Evolutionary conservation across 2,113 vertebrate species (phyloP).

Genomic region (Syngnathoides biaculeatus): DNA sequence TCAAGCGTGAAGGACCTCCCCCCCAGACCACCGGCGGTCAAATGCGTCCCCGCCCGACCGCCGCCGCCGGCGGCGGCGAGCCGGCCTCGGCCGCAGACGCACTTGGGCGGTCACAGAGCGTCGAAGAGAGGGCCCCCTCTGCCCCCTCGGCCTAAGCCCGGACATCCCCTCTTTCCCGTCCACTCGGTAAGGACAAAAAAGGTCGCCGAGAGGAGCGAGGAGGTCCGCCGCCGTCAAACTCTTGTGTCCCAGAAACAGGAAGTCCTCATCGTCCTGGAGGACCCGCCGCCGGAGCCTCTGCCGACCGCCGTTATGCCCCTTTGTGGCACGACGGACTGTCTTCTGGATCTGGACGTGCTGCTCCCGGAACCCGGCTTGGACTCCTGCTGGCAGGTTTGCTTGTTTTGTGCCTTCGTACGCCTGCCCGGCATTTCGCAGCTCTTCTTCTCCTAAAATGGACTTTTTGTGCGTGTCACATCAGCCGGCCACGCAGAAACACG

Average conservation of each 20-base stretch:
- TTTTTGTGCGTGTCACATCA: background rate
- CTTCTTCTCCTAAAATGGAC: background rate
- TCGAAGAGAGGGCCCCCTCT: slow-evolving; percentile 82
- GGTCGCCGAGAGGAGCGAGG: background rate
- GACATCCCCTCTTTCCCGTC: slow-evolving; percentile 85
- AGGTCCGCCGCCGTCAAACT: background rate
- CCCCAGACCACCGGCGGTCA: slow-evolving; percentile 78
- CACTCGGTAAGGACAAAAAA: slow-evolving; percentile 68
- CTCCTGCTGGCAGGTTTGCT: background rate
- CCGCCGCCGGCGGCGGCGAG: slow-evolving; percentile 73
- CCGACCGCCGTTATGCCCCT: slow-evolving; percentile 23
- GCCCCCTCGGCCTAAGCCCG: slow-evolving; percentile 88
- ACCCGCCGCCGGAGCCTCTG: slow-evolving; percentile 54
- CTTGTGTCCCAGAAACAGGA: slow-evolving; percentile 67
- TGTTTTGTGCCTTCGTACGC: too few species aligned
- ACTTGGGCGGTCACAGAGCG: slow-evolving; percentile 68
- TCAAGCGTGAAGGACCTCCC: slow-evolving; percentile 59
- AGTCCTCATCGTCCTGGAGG: slow-evolving; percentile 71
- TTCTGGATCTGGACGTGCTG: slow-evolving; percentile 45
- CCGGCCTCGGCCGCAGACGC: slow-evolving; percentile 33
- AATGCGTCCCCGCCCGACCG: slow-evolving; percentile 80
- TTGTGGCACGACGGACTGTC: slow-evolving; percentile 31
- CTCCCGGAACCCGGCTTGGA: slow-evolving; percentile 25
- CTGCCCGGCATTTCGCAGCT: too few species aligned
- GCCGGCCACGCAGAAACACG: slow-evolving; percentile 58